A percentile compares a stretch with the other conserved stretches of the same genome.
Evolutionary conservation across 2,797 vertebrate species (phyloP).

Genomic region (Sebastes itinus): DNA sequence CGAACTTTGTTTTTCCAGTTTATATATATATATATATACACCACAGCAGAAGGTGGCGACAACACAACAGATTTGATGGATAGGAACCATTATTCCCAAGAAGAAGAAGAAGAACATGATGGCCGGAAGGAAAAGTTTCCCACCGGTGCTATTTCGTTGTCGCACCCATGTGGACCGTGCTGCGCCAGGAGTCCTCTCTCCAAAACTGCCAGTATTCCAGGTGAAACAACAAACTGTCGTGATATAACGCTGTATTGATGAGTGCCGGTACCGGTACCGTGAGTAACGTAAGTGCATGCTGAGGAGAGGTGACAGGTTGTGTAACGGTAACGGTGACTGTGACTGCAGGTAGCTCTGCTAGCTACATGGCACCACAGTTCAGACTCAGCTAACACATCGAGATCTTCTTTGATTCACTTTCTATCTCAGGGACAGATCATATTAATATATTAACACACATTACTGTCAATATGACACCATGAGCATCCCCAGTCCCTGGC

Average conservation of each 20-base stretch:
- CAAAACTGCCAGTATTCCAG: background rate
- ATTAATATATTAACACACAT: background rate
- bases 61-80: background rate
- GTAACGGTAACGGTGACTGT: background rate
- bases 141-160: slow-evolving; percentile 48
- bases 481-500: no score
- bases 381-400: background rate
- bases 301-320: no score
- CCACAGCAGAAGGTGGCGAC: background rate
- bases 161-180: slow-evolving; percentile 44
- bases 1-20: no score
- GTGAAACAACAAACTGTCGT: slow-evolving; percentile 9
- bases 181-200: background rate
- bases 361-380: background rate
- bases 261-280: no score
- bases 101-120: background rate
- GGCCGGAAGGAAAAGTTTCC: slow-evolving; percentile 23
- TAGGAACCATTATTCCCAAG: background rate
- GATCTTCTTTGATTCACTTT: background rate
- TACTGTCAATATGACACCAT: background rate
- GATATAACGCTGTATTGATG: accelerated
- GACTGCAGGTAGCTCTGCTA: slow-evolving; percentile 13
- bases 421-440: background rate
- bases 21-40: no score
- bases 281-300: background rate